Evolutionary conservation across 2,113 vertebrate genomes (phyloP).

Genomic region (Vulpes vulpes): DNA sequence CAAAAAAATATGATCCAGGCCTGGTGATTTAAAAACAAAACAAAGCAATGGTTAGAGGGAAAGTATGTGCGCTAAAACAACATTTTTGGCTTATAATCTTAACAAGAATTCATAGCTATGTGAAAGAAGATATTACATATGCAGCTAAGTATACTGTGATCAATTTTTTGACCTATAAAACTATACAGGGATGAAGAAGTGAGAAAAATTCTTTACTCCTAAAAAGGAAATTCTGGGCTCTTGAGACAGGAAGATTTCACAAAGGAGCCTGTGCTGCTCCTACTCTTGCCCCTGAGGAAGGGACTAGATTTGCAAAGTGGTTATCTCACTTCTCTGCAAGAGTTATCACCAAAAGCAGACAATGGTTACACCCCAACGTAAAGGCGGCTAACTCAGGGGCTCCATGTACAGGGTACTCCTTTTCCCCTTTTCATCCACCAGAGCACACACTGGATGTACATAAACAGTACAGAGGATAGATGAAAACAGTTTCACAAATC

Average conservation of each 20-base stretch:
- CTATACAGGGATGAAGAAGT: not conserved
- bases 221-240: not conserved
- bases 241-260: not conserved
- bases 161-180: not conserved
- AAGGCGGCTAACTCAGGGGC: not conserved
- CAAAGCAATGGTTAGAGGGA: not conserved
- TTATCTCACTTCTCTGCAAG: too few species aligned
- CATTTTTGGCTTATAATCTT: not conserved
- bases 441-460: not conserved
- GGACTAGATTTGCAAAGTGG: fast-evolving
- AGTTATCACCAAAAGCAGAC: not conserved
- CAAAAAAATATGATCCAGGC: not conserved
- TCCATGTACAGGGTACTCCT: not conserved
- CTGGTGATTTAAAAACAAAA: not conserved
- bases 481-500: not conserved
- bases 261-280: not conserved
- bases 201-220: not conserved
- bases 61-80: not conserved
- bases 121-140: not conserved
- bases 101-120: not conserved
- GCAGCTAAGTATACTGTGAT: not conserved
- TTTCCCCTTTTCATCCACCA: not conserved
- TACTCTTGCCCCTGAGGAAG: too few species aligned
- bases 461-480: not conserved
- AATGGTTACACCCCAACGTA: fast-evolving